Conservation (phyloP, 2,888 invertebrate genomes). For the Platynereis dumerilii region DNA sequence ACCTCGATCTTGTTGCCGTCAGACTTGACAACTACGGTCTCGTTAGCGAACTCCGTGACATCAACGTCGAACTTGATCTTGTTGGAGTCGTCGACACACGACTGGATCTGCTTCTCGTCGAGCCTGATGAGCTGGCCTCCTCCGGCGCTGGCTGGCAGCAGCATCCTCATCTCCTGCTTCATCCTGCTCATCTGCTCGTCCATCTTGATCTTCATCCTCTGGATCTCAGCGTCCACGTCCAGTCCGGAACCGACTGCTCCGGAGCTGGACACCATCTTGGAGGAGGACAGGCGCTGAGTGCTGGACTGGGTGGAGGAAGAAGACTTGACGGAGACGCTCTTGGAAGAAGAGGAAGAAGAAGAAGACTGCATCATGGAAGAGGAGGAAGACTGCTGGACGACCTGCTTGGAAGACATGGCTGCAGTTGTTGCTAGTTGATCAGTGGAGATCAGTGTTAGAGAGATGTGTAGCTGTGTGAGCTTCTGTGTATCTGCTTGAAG, state of each 20-base stretch:
- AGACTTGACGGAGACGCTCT: not conserved
- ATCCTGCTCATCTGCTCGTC: constrained; percentile 11
- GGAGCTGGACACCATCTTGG: constrained; percentile 4
- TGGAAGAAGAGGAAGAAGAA: too few species aligned
- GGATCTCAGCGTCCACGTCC: constrained; percentile 24
- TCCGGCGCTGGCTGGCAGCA: constrained; percentile 10
- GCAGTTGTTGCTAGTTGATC: too few species aligned
- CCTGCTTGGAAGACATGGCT: too few species aligned
- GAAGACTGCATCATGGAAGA: too few species aligned
- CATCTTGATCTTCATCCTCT: constrained; percentile 4
- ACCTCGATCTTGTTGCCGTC: constrained; percentile 39
- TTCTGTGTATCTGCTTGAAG: too few species aligned
- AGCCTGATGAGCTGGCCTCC: constrained; percentile 19
- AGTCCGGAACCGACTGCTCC: constrained; percentile 15
- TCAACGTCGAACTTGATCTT: constrained; percentile 34
- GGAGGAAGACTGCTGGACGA: too few species aligned
- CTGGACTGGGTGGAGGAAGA: not conserved
- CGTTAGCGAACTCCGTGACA: constrained; percentile 31
- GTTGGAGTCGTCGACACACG: constrained; percentile 22
- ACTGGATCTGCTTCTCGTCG: constrained; percentile 20
- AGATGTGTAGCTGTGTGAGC: too few species aligned
- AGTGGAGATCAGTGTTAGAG: too few species aligned
- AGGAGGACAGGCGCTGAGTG: not conserved
- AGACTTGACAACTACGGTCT: constrained; percentile 33
- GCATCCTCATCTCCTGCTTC: constrained; percentile 13